Evolutionary conservation across 2,888 invertebrate genomes (phyloP), one percentile per base, ranked within the genome.

Genomic region (Nesidiocoris tenuis): DNA sequence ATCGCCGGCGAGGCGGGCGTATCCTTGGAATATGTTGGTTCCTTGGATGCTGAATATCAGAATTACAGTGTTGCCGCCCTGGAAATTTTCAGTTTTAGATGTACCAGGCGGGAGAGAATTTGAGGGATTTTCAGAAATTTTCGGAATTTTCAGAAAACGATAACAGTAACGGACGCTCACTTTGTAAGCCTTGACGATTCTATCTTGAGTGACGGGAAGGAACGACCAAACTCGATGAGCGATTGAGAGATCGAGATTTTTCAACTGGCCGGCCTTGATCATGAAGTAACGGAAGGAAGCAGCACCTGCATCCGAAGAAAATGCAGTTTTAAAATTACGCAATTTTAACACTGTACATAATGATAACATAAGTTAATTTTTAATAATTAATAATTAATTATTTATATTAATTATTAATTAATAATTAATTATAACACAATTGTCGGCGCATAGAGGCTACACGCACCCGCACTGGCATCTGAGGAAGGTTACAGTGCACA

Each of bases 201-300:
- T 89, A 81, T 87, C 87, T 77, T 88, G 88, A 1, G 89, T 89
- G 76, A 85, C 85, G 19, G 85, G 86, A n/a, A 88, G 84, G 81
- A 90, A 89, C 17, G 87, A 86, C 86, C 87, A 90, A 5, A 84
- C 83, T 55, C 86, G 86, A 9, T 85, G 85, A 67, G 82, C 84
- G 77, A 87, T 85, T 3, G 89, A 88, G 18, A 86, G 83, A 75
- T 89, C 88, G 55, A 90, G 85, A 61, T 84, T 83, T 76, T 86
- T 86, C 75, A 85, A 82, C 77, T 87, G 88, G 55, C 86, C 87
- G 17, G 88, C 88, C 81, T 87, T 88, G 81, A 88, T 88, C 66
- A 91, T 84, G 80, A 90, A 88, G 83, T 88, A 91, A 22, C 78
- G 68, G 25, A 72, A 76, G 2, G 72, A 71, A 1, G 77, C 75